These are phyloP conservation scores for Pseudococcus viburni DNA, from an alignment of 2,888 invertebrate species.

Conservation along the genomic window DNA sequence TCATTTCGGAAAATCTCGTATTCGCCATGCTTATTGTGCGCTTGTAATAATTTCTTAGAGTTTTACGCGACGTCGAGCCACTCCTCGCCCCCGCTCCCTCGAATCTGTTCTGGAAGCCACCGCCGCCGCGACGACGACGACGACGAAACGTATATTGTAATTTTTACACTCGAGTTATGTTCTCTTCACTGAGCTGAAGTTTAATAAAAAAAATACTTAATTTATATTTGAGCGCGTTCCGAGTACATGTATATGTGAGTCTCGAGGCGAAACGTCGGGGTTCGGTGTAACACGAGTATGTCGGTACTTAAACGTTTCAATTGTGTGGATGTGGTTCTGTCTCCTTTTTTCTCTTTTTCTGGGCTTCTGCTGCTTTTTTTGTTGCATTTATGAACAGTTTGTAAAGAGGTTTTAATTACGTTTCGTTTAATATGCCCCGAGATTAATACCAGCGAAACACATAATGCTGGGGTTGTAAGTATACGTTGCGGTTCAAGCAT, in stretches of 20 bases:
- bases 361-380: not conserved
- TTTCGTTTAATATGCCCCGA: conserved; percentile 36
- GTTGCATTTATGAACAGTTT: conserved; percentile 33
- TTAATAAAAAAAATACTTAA: conserved; percentile 54
- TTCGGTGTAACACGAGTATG: not conserved
- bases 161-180: conserved; percentile 53
- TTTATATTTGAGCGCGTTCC: conserved; percentile 36
- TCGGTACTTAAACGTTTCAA: conserved; percentile 42
- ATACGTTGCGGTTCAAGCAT: not conserved
- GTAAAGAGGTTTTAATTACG: conserved; percentile 56
- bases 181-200: conserved; percentile 32
- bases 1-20: conserved; percentile 45
- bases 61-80: conserved; percentile 6
- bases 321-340: not conserved
- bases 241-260: not conserved
- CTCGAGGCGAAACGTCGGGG: not conserved
- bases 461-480: conserved; percentile 23
- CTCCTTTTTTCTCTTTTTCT: not conserved
- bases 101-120: not conserved
- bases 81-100: not conserved
- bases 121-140: not conserved
- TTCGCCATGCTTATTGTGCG: conserved; percentile 32
- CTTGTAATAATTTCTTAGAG: conserved; percentile 51
- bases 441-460: not conserved
- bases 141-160: conserved; percentile 37